These are phyloP conservation scores for Tachina grossa DNA, from an alignment of 2,888 invertebrate genomes.

Conservation along the genomic window DNA sequence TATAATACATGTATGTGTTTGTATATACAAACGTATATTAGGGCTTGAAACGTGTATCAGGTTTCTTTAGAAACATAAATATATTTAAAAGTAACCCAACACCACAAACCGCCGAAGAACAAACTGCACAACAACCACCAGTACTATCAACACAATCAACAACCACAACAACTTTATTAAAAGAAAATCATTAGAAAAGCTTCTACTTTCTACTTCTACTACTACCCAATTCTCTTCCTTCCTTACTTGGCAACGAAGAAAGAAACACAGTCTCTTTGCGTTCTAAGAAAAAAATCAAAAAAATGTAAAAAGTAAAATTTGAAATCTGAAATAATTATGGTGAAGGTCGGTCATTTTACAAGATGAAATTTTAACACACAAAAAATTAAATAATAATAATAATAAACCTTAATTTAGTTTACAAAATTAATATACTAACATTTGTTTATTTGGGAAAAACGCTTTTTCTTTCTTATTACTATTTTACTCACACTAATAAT, in stretches of 20 bases:
- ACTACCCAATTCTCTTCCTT: slow-evolving; percentile 38
- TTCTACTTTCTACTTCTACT: slow-evolving; percentile 26
- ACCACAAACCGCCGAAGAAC: slow-evolving; percentile 68
- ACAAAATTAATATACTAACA: slow-evolving; percentile 65
- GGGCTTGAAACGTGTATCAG: slow-evolving; percentile 70
- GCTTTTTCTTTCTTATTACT: slow-evolving; percentile 10
- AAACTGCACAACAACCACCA: slow-evolving; percentile 46
- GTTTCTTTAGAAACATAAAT: slow-evolving; percentile 70
- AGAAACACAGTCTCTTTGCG: slow-evolving; percentile 26
- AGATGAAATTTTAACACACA: slow-evolving; percentile 22
- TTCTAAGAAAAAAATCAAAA: slow-evolving; percentile 15
- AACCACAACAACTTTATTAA: slow-evolving; percentile 52
- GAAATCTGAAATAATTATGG: slow-evolving; percentile 55
- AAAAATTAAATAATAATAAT: slow-evolving; percentile 6
- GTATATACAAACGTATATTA: slow-evolving; percentile 61
- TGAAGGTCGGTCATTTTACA: slow-evolving; percentile 68
- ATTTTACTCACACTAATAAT: neutral
- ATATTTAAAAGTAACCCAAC: slow-evolving; percentile 74
- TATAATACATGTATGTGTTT: slow-evolving; percentile 32
- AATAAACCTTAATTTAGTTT: slow-evolving; percentile 51
- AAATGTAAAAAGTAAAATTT: slow-evolving; percentile 37
- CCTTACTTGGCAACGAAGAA: slow-evolving; percentile 47
- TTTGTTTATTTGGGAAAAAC: slow-evolving; percentile 41
- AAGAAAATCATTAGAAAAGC: slow-evolving; percentile 56
- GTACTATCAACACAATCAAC: slow-evolving; percentile 26